Percentiles rank a stretch among this genome's conserved stretches.
Evolutionary conservation across 2,888 invertebrate genomes (phyloP).

Genomic region (Poecilobothrus nobilitatus): DNA sequence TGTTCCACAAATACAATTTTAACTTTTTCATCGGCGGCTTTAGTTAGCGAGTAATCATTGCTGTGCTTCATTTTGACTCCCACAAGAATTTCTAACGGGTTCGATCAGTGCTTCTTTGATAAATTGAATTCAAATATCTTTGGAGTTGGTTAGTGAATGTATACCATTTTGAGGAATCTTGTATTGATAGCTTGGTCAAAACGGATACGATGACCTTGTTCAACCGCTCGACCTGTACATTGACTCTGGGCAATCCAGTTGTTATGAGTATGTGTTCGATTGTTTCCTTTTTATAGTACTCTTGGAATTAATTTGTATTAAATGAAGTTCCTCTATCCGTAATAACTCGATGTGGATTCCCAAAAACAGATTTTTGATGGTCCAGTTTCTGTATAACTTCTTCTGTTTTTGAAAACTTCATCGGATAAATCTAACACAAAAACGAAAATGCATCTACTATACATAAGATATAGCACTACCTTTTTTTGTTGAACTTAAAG

Average conservation of each 20-base stretch:
- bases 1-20: too few species aligned
- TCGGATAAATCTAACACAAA: conserved; percentile 35
- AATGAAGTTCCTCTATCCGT: conserved; percentile 23
- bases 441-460: conserved; percentile 33
- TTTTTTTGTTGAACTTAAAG: too few species aligned
- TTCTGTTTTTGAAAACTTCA: conserved; percentile 26
- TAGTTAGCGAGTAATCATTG: too few species aligned
- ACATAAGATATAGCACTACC: conserved; percentile 33
- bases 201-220: conserved; percentile 14
- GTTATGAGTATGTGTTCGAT: too few species aligned
- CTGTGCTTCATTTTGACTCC: too few species aligned
- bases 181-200: conserved; percentile 19
- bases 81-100: too few species aligned
- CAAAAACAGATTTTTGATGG: conserved; percentile 14
- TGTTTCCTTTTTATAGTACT: conserved; percentile 7
- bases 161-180: conserved; percentile 11
- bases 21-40: too few species aligned
- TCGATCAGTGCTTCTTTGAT: not conserved
- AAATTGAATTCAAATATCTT: conserved; percentile 9
- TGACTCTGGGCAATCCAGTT: conserved; percentile 21
- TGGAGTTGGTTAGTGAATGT: not conserved
- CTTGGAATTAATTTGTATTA: conserved; percentile 18
- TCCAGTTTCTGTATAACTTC: conserved; percentile 30
- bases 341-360: conserved; percentile 20
- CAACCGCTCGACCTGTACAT: conserved; percentile 21